Evolutionary conservation across 2,888 invertebrate genomes (phyloP).

Genomic region (Stratiomys singularior): DNA sequence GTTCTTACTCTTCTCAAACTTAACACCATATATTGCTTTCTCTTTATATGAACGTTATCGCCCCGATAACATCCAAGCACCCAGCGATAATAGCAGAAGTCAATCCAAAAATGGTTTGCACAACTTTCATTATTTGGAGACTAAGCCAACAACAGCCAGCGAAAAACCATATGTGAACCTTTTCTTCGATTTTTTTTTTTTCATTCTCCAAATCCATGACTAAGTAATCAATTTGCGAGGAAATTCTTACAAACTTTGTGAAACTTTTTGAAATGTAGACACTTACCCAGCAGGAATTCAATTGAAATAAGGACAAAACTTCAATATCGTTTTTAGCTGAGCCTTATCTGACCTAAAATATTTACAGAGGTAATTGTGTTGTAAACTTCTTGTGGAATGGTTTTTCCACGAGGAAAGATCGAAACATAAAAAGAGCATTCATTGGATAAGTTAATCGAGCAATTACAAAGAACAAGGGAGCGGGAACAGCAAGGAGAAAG

Average conservation of each 20-base stretch:
- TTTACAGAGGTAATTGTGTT: conserved; percentile 2
- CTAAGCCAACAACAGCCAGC: no score
- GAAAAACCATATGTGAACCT: not conserved
- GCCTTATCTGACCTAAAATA: not conserved
- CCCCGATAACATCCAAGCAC: no score
- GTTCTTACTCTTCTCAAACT: no score
- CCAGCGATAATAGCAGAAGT: no score
- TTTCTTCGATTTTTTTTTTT: no score
- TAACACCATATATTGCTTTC: no score
- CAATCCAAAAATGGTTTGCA: no score
- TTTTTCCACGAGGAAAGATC: not conserved
- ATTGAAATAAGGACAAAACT: not conserved
- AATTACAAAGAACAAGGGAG: not conserved
- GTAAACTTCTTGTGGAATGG: not conserved
- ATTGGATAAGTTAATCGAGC: not conserved
- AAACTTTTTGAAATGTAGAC: not conserved
- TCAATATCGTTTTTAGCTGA: not conserved
- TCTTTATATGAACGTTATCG: no score
- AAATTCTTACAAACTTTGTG: not conserved
- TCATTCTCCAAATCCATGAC: not conserved
- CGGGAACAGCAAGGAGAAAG: no score
- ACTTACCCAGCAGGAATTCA: not conserved
- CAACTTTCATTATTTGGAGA: no score
- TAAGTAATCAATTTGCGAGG: not conserved
- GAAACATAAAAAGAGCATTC: not conserved